Conservation (phyloP, 1,140 invertebrate species). For the Drosophila tsacasi region DNA sequence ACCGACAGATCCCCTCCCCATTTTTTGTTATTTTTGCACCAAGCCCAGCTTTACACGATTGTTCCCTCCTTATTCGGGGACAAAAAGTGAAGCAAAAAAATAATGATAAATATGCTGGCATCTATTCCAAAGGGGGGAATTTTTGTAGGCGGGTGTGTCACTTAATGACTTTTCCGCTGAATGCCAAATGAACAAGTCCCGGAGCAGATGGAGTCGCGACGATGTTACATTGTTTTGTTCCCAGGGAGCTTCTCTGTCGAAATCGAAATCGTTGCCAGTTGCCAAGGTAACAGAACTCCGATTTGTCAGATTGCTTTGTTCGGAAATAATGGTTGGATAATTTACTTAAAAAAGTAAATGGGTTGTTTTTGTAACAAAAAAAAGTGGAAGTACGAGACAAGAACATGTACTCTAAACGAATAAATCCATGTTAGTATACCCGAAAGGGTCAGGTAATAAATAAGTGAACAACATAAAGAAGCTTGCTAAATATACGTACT, state of each 20-base stretch:
- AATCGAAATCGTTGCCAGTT: conserved; percentile 1
- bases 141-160: conserved; percentile 65
- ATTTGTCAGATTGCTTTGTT: conserved; percentile 34
- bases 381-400: neutral
- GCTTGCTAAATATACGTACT: neutral
- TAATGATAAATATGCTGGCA: conserved; percentile 76
- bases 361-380: neutral
- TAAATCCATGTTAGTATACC: neutral
- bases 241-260: conserved; percentile 16
- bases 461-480: neutral
- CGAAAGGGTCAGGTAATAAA: neutral
- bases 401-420: neutral
- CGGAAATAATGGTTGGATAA: neutral
- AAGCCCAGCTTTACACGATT: conserved; percentile 47
- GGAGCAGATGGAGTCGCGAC: conserved; percentile 26
- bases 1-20: conserved; percentile 28
- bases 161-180: conserved; percentile 73
- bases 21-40: conserved; percentile 38
- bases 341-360: neutral
- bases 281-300: conserved; percentile 30
- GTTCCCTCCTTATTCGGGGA: conserved; percentile 35
- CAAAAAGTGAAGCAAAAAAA: conserved; percentile 51
- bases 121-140: conserved; percentile 51
- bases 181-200: conserved; percentile 51
- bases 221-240: conserved; percentile 40